These are phyloP conservation scores for Corythornis vintsioides DNA, from an alignment of 2,113 vertebrate genomes.

Conservation along the genomic window DNA sequence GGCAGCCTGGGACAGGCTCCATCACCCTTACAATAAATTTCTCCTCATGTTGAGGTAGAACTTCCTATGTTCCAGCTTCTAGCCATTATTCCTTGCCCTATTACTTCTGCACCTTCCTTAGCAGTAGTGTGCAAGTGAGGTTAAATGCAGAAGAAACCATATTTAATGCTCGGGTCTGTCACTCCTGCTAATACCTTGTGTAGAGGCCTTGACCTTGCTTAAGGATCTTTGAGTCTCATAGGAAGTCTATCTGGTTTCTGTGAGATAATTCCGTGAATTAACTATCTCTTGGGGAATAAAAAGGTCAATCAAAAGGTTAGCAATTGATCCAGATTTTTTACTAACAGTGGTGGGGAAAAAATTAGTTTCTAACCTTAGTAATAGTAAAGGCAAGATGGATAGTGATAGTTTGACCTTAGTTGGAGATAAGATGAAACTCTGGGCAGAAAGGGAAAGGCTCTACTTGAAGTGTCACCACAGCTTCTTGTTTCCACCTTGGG, in stretches of 20 bases:
- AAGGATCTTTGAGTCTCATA: background rate
- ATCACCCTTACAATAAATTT: no score
- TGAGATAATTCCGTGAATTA: background rate
- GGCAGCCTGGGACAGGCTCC: no score
- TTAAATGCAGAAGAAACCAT: background rate
- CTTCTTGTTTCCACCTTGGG: background rate
- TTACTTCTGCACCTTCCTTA: background rate
- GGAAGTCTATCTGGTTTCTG: background rate
- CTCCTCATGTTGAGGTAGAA: no score
- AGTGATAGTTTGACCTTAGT: background rate
- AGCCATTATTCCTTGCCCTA: no score
- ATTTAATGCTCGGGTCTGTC: background rate
- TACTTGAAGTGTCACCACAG: background rate
- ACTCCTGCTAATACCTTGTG: background rate
- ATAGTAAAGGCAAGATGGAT: background rate
- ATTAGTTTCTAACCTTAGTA: background rate
- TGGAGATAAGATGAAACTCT: background rate
- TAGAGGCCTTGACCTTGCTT: background rate
- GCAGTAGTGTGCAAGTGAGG: background rate
- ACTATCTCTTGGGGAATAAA: background rate
- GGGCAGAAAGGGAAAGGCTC: background rate
- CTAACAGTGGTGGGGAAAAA: background rate
- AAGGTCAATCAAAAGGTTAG: background rate
- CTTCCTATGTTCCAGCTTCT: no score
- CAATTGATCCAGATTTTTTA: background rate